Percentiles rank a stretch among this genome's conserved stretches.
phyloP scores from a whole-genome alignment of 2,888 invertebrate genomes.

The Phymatocera aterrima region DNA sequence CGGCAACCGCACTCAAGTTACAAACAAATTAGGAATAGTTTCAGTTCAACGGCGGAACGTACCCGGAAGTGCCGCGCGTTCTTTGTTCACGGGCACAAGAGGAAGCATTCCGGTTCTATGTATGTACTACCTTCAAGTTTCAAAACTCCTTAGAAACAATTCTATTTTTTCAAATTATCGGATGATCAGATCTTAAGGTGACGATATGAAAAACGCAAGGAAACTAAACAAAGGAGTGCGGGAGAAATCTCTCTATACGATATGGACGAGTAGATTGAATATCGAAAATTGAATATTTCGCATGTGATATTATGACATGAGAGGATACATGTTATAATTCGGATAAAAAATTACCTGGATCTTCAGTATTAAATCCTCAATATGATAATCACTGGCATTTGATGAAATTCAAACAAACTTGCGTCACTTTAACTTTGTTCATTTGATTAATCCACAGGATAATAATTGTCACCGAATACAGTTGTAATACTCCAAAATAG shows the following conservation, averaged over 20 bases:
- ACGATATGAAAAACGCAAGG: no score
- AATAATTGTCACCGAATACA: conserved; percentile 27
- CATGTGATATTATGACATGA: not conserved
- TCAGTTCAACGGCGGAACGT: conserved; percentile 8
- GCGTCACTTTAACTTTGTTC: conserved; percentile 2
- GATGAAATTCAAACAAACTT: not conserved
- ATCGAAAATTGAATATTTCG: not conserved
- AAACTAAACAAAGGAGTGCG: not conserved
- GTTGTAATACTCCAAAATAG: not conserved
- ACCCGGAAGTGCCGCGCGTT: conserved; percentile 9
- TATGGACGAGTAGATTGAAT: not conserved
- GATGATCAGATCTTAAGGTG: not conserved
- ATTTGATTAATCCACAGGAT: conserved; percentile 34
- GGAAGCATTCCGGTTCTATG: not conserved
- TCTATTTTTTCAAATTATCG: no score
- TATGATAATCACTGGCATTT: conserved; percentile 45
- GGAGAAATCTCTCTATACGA: not conserved
- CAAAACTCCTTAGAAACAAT: not conserved
- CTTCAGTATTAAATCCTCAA: conserved; percentile 42
- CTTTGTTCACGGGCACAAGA: not conserved
- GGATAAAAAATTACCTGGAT: conserved; percentile 35
- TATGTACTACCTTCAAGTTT: not conserved
- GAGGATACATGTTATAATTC: not conserved
- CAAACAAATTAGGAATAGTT: conserved; percentile 43
- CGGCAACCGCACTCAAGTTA: not conserved